Percentiles rank a stretch among this genome's conserved stretches.
These are phyloP conservation scores for Scopus umbretta DNA, from an alignment of 2,113 vertebrate species.

Conservation along the genomic window DNA sequence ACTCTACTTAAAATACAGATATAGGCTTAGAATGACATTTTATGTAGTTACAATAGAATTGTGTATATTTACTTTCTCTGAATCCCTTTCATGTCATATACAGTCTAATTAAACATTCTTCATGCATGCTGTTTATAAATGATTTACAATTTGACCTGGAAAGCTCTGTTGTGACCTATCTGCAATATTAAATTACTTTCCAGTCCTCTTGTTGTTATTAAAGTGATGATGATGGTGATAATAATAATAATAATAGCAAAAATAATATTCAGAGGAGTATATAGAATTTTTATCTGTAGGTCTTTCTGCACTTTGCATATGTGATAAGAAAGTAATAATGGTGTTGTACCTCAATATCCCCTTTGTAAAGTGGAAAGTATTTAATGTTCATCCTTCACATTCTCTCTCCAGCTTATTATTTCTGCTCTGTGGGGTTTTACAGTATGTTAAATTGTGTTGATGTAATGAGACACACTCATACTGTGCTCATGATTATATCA, in stretches of 20 bases:
- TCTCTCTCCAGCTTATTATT: neutral
- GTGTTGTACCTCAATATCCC: neutral
- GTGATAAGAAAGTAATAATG: neutral
- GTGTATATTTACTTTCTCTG: neutral
- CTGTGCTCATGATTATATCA: slow-evolving; percentile 8
- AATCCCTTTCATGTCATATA: neutral
- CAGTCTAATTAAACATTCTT: neutral
- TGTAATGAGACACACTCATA: slow-evolving; percentile 17
- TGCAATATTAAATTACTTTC: neutral
- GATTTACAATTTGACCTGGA: neutral
- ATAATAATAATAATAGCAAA: neutral
- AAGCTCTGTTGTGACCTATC: neutral
- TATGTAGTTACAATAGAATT: neutral
- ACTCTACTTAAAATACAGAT: neutral
- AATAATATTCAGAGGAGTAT: neutral
- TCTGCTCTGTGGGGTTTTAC: slow-evolving; percentile 3
- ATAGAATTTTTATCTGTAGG: neutral
- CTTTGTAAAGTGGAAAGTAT: neutral
- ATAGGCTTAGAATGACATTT: neutral
- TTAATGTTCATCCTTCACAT: slow-evolving; percentile 3
- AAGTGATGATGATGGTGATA: neutral
- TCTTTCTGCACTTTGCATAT: neutral
- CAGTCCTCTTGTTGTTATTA: neutral
- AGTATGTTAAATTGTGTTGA: slow-evolving; percentile 11
- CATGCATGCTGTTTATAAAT: neutral